Conservation (phyloP, 2,797 vertebrate genomes). For the Aldrovandia affinis region DNA sequence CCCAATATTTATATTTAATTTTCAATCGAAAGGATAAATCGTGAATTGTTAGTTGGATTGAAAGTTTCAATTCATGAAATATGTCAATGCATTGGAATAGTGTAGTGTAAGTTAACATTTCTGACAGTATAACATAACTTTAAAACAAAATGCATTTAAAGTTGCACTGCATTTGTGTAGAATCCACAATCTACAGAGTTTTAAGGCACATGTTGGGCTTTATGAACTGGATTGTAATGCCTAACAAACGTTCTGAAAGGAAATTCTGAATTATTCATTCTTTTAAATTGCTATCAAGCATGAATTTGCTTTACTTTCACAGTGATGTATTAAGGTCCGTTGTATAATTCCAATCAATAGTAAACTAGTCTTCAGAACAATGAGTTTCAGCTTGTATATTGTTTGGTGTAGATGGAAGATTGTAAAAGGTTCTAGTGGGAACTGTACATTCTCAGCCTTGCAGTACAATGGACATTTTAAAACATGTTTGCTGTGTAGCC, state of each 20-base stretch:
- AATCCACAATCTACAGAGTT: not conserved
- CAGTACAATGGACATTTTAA: not conserved
- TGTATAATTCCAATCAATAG: not conserved
- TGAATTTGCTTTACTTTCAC: not conserved
- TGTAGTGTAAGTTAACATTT: conserved; percentile 4
- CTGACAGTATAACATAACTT: not conserved
- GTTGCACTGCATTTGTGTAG: not conserved
- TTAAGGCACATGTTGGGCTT: not conserved
- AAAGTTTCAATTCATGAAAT: not conserved
- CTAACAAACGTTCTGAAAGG: not conserved
- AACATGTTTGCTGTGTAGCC: not conserved
- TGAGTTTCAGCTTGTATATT: not conserved
- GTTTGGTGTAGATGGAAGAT: not conserved
- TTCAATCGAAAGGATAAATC: not conserved
- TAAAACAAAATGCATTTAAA: not conserved
- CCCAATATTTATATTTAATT: not conserved
- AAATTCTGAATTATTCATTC: not conserved
- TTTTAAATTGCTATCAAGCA: not conserved
- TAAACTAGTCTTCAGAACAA: not conserved
- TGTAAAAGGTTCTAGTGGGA: not conserved
- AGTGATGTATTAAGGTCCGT: not conserved
- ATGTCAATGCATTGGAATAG: not conserved
- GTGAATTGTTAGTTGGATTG: not conserved
- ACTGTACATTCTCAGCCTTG: not conserved
- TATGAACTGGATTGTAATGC: not conserved